Conservation (phyloP, 1,140 invertebrate genomes). For the Parasteatoda tepidariorum region DNA sequence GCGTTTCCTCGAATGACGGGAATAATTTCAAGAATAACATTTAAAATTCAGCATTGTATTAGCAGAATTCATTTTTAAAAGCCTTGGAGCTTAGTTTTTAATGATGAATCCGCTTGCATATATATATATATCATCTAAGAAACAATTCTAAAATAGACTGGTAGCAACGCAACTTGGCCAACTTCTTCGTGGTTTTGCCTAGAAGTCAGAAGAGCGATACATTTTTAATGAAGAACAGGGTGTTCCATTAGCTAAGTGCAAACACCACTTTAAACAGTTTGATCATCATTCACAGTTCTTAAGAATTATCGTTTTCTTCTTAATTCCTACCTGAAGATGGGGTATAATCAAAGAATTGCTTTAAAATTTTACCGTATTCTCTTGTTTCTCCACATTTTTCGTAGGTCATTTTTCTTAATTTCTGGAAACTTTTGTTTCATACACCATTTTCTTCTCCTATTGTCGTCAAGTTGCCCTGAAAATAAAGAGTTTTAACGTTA, state of each 20-base stretch:
- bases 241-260: slow-evolving; percentile 52
- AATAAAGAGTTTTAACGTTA: no score
- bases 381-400: background rate
- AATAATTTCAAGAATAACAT: slow-evolving; percentile 41
- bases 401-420: background rate
- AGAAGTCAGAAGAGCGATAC: slow-evolving; percentile 31
- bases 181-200: slow-evolving; percentile 31
- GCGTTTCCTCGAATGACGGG: background rate
- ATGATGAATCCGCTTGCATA: slow-evolving; percentile 21
- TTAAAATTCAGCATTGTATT: slow-evolving; percentile 43
- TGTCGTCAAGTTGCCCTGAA: background rate
- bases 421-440: background rate
- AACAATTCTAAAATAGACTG: background rate
- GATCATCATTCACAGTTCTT: slow-evolving; percentile 21
- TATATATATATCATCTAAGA: no score
- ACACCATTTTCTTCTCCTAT: background rate
- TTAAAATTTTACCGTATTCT: background rate
- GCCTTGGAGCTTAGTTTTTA: slow-evolving; percentile 27
- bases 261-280: slow-evolving; percentile 42
- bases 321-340: slow-evolving; percentile 4
- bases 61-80: slow-evolving; percentile 53
- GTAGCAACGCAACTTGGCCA: background rate
- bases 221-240: slow-evolving; percentile 46
- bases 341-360: slow-evolving; percentile 40
- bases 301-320: slow-evolving; percentile 15